These are phyloP conservation scores for Lynx canadensis DNA, from an alignment of 2,113 vertebrate genomes.

Conservation along the genomic window DNA sequence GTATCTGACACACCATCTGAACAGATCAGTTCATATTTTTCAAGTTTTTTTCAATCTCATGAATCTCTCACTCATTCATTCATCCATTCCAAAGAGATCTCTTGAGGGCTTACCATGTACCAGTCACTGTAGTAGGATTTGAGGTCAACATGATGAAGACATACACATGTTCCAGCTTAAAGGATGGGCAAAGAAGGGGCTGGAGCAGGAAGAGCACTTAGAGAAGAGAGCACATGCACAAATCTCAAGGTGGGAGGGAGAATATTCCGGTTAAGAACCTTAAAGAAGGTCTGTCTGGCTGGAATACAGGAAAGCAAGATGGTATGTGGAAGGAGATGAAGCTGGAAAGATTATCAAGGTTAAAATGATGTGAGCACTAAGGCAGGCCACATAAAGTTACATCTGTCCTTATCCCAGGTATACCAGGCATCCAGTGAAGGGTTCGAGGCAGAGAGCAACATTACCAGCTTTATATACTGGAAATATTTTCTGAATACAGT, in stretches of 20 bases:
- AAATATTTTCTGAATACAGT: not conserved
- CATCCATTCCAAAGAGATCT: not conserved
- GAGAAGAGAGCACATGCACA: not conserved
- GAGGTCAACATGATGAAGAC: not conserved
- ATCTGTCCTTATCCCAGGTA: not conserved
- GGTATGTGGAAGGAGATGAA: not conserved
- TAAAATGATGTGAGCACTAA: not conserved
- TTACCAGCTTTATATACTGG: not conserved
- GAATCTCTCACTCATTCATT: not conserved
- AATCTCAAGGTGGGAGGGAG: not conserved
- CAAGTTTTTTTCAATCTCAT: not conserved
- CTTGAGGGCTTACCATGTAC: not conserved
- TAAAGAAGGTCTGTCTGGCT: not conserved
- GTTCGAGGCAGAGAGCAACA: not conserved
- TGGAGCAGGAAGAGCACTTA: not conserved
- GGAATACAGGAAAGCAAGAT: not conserved
- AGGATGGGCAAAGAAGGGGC: not conserved
- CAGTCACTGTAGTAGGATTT: not conserved
- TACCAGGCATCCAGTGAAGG: not conserved
- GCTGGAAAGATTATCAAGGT: not conserved
- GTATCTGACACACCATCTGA: not conserved
- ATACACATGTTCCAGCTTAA: not conserved
- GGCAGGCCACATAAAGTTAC: not conserved
- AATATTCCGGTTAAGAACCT: not conserved
- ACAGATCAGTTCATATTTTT: not conserved